Percentiles rank a stretch among this genome's conserved stretches.
phyloP scores from a whole-genome alignment of 2,113 vertebrate species.

The Pseudolaguvia tuberculata region DNA sequence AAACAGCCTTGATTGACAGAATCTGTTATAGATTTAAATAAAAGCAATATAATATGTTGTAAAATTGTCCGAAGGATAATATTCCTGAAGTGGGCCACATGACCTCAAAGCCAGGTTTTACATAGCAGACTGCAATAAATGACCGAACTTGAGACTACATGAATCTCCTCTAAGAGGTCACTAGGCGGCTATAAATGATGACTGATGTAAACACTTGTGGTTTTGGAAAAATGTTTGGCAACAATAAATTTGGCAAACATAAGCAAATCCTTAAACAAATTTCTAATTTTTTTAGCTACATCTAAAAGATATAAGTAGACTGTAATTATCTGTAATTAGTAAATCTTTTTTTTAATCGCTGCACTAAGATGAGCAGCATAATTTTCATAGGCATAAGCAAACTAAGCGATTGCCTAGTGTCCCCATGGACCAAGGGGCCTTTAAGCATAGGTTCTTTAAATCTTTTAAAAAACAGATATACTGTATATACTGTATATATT shows the following conservation, averaged over 20 bases:
- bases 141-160: neutral
- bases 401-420: too few species aligned
- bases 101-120: neutral
- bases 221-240: neutral
- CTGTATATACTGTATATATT: too few species aligned
- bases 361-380: neutral
- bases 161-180: neutral
- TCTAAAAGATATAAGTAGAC: neutral
- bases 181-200: constrained; percentile 3
- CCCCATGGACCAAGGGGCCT: too few species aligned
- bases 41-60: neutral
- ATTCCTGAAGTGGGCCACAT: constrained; percentile 21
- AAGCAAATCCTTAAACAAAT: neutral
- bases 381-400: neutral
- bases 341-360: neutral
- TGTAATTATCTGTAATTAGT: neutral
- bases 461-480: too few species aligned
- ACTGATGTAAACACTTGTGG: constrained; percentile 25
- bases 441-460: too few species aligned
- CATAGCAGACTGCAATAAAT: neutral
- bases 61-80: neutral
- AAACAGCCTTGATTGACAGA: neutral
- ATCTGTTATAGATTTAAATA: neutral
- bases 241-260: neutral
- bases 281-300: neutral